phyloP scores from a whole-genome alignment of 2,888 invertebrate species.

The Thymelicus lineola region DNA sequence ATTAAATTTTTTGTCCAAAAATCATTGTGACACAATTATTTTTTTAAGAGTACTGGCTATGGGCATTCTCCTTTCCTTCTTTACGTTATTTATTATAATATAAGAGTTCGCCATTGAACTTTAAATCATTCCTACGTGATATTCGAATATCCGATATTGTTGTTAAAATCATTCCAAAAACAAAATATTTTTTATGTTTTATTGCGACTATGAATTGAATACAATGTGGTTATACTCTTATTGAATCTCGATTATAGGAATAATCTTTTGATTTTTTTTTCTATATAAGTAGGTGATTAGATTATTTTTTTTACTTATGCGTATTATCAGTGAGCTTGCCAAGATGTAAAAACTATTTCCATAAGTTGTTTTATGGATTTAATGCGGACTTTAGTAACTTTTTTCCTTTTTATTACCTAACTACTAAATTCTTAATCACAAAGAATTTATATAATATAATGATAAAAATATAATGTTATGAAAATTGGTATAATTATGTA shows the following conservation, averaged over 20 bases:
- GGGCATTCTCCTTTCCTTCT: not conserved
- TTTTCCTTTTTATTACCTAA: no score
- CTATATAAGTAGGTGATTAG: slow-evolving; percentile 1
- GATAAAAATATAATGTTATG: no score
- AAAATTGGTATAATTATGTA: no score
- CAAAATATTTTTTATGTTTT: not conserved
- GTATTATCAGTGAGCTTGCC: slow-evolving; percentile 12
- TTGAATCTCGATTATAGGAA: slow-evolving; percentile 17
- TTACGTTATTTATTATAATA: not conserved
- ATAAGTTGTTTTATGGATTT: not conserved
- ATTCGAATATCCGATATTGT: not conserved
- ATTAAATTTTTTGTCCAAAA: no score
- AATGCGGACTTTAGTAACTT: no score
- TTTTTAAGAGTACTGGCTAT: no score
- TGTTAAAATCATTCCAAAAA: slow-evolving; percentile 7
- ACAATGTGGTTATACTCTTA: slow-evolving; percentile 7
- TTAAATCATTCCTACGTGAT: slow-evolving; percentile 5
- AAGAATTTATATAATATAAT: no score
- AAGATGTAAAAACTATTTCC: not conserved
- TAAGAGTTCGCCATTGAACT: not conserved
- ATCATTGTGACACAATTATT: no score
- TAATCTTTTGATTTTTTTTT: slow-evolving; percentile 6
- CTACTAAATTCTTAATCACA: no score
- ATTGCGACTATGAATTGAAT: slow-evolving; percentile 2
- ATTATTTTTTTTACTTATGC: slow-evolving; percentile 10